phyloP scores from a whole-genome alignment of 1,140 invertebrate species.

The Centruroides vittatus region DNA sequence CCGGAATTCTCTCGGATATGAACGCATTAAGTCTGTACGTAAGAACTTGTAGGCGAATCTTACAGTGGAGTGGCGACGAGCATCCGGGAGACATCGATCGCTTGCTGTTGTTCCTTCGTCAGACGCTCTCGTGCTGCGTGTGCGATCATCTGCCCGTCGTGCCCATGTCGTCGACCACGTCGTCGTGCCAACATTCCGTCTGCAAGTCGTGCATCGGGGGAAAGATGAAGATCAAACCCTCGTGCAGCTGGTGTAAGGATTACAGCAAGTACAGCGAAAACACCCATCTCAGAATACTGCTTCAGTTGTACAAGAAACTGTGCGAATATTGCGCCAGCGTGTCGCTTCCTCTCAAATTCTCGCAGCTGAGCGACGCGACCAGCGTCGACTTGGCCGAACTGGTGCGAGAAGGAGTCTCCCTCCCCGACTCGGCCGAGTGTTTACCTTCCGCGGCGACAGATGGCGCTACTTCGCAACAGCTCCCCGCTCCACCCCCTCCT shows the following conservation, averaged over 20 bases:
- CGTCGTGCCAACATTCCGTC: slow-evolving; percentile 76
- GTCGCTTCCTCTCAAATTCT: slow-evolving; percentile 42
- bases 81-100: slow-evolving; percentile 58
- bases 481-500: not conserved
- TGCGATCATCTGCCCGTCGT: slow-evolving; percentile 67
- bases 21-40: slow-evolving; percentile 71
- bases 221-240: slow-evolving; percentile 64
- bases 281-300: slow-evolving; percentile 55
- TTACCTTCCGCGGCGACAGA: slow-evolving; percentile 28
- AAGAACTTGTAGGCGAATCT: slow-evolving; percentile 60
- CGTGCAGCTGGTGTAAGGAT: slow-evolving; percentile 70
- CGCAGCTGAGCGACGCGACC: slow-evolving; percentile 33
- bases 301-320: slow-evolving; percentile 76
- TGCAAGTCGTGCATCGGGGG: slow-evolving; percentile 64
- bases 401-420: slow-evolving; percentile 50
- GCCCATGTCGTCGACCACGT: slow-evolving; percentile 61
- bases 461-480: not conserved
- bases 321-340: slow-evolving; percentile 64
- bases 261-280: slow-evolving; percentile 69
- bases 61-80: slow-evolving; percentile 52
- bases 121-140: slow-evolving; percentile 73
- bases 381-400: slow-evolving; percentile 49
- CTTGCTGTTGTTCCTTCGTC: slow-evolving; percentile 63
- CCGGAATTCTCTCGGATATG: slow-evolving; percentile 34
- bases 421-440: slow-evolving; percentile 52